These are phyloP conservation scores for Tokudaia muenninki DNA, from an alignment of 2,797 vertebrate genomes.

Conservation along the genomic window DNA sequence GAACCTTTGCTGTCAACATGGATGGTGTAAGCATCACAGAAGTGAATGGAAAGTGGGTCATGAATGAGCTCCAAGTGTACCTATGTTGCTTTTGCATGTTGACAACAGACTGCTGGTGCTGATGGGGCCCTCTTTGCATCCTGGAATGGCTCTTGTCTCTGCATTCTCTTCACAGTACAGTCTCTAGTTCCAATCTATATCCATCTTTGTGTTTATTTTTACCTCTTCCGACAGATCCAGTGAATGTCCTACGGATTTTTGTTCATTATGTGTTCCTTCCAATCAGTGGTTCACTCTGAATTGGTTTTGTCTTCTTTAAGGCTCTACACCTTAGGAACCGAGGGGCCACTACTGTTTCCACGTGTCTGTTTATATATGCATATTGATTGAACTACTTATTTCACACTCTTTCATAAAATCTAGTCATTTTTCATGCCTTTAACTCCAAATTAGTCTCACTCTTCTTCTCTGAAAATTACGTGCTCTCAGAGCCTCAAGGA, in stretches of 20 bases:
- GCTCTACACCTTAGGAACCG: background rate
- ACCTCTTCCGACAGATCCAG: background rate
- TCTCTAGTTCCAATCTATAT: background rate
- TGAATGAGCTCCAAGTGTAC: background rate
- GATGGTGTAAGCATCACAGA: background rate
- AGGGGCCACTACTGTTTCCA: background rate
- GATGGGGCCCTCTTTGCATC: background rate
- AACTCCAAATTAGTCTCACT: constrained; percentile 67
- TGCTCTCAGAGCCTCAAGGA: constrained; percentile 37
- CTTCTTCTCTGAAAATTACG: constrained; percentile 72
- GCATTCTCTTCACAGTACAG: background rate
- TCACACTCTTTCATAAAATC: constrained; percentile 53
- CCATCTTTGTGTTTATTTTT: background rate
- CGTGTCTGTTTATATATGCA: background rate
- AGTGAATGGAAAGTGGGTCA: background rate
- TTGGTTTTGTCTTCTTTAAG: constrained; percentile 31
- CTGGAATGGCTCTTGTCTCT: background rate
- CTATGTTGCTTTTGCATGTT: background rate
- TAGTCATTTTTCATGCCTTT: constrained; percentile 62
- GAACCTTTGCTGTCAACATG: background rate
- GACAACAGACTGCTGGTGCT: background rate
- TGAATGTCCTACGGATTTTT: background rate
- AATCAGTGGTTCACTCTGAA: background rate
- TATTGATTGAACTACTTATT: constrained; percentile 38
- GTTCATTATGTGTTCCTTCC: background rate